Evolutionary conservation across 1,140 invertebrate species (phyloP).

Genomic region (Sarcophaga bullata): DNA sequence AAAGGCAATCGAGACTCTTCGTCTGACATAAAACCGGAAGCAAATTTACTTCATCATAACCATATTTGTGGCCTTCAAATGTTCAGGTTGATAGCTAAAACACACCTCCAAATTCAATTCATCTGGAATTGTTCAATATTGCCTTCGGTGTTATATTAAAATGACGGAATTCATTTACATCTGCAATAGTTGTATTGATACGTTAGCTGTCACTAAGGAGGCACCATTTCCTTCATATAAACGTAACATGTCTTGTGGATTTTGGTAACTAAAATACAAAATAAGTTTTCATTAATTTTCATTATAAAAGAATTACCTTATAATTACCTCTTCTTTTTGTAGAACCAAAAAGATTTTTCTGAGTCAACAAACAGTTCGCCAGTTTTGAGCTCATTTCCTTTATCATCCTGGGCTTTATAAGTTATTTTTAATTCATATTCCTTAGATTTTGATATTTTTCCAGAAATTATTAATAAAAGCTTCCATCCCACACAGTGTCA

Average conservation of each 20-base stretch:
- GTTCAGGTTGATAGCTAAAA: constrained; percentile 63
- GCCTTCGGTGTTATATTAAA: constrained; percentile 83
- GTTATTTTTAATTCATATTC: constrained; percentile 50
- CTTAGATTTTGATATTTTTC: not conserved
- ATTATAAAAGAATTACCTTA: not conserved
- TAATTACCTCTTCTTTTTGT: constrained; percentile 64
- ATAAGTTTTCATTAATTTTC: not conserved
- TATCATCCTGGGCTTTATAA: constrained; percentile 51
- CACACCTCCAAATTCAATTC: constrained; percentile 81
- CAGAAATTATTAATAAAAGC: not conserved
- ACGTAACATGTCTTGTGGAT: constrained; percentile 65
- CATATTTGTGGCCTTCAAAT: constrained; percentile 77
- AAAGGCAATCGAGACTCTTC: constrained; percentile 47
- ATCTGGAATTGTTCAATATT: constrained; percentile 75
- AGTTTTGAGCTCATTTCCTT: constrained; percentile 52
- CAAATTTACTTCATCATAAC: constrained; percentile 85
- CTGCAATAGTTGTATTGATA: constrained; percentile 83
- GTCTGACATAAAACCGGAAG: constrained; percentile 76
- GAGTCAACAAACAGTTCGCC: constrained; percentile 63
- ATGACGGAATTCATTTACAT: constrained; percentile 80
- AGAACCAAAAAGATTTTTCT: constrained; percentile 66
- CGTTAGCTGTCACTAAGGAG: constrained; percentile 79
- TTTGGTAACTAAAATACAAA: constrained; percentile 48
- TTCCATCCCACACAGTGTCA: constrained; percentile 50
- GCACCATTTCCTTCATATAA: constrained; percentile 80